Evolutionary conservation across 2,797 vertebrate species (phyloP), one percentile per base, ranked within the genome.

Genomic region (Steatocranus sp.): DNA sequence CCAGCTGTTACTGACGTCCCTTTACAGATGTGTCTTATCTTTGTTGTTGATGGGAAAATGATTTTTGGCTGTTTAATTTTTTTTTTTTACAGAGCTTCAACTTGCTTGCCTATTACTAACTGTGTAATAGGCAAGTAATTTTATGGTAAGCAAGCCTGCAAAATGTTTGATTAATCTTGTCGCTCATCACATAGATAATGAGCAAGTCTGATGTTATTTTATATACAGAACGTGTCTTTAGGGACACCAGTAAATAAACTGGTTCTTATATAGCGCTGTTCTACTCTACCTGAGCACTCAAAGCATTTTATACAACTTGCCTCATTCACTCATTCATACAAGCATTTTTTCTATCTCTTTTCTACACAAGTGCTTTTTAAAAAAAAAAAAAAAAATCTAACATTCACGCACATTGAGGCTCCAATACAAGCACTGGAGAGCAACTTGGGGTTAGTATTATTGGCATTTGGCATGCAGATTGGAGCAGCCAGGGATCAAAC

Each of bases 1-100:
- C 20, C 38, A 43, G 38, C 14, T 43, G 63, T 17, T 3, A 38
- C 23, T 23, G 6, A 20, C 2, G 0, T 43, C 23, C 0, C 41
- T 46, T 70, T 18, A 46, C 23, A 70, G 15, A 46, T 2, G 15
- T 1, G 15, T 11, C 23, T 27, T 70, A 46, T 46, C 15, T 43
- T 18, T 70, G 38, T 43, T 0, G 0, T 18, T 46, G 23, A 46
- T 46, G 23, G 23, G 38, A 7, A 70, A 70, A 70, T 18, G 14
- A 15, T 27, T 46, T 27, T 70, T 70, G 30, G 17, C 30, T 2
- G 30, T 56, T 56, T 17, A 27, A 8, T n/a, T n/a, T n/a, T n/a
- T n/a, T n/a, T n/a, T n/a, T n/a, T n/a, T 3, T 32, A 58, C 54
- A 32, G 0, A 58, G 54, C 27, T 58, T 58, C 54, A 58, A 32